phyloP scores from a whole-genome alignment of 2,888 invertebrate genomes.

The Oxyscelio sp. region DNA sequence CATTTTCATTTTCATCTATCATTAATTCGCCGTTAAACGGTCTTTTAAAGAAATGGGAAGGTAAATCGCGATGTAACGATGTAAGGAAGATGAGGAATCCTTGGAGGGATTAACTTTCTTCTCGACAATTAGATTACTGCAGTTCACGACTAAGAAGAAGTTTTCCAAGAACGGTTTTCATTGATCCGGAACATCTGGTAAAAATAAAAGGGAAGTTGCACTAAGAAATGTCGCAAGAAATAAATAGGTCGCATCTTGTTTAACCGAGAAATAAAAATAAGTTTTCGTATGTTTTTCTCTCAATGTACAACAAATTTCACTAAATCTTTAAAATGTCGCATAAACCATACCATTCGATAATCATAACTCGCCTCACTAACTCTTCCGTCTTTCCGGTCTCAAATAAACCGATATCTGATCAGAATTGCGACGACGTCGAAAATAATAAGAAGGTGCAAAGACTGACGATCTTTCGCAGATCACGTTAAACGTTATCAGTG shows the following conservation, averaged over 20 bases:
- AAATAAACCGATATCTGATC: conserved; percentile 21
- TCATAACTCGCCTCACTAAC: background rate
- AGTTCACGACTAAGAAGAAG: conserved; percentile 6
- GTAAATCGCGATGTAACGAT: conserved; percentile 18
- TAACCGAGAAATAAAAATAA: conserved; percentile 45
- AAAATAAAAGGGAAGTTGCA: conserved; percentile 55
- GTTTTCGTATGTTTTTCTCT: too few relatives aligned
- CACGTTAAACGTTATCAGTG: conserved; percentile 46
- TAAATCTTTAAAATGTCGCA: too few relatives aligned
- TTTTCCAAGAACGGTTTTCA: conserved; percentile 44
- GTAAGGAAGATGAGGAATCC: conserved; percentile 34
- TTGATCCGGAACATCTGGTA: conserved; percentile 60
- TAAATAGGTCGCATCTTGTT: conserved; percentile 75
- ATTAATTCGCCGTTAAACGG: background rate
- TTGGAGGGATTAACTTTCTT: conserved; percentile 30
- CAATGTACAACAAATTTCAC: too few relatives aligned
- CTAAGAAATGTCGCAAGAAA: conserved; percentile 67
- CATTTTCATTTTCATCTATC: background rate
- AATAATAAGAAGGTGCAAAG: conserved; percentile 31
- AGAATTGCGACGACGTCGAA: conserved; percentile 32
- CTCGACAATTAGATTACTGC: conserved; percentile 33
- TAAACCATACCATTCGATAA: background rate
- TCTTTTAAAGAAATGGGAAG: conserved; percentile 18
- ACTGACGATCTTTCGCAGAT: conserved; percentile 42
- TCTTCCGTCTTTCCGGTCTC: background rate